Percentiles rank a stretch among this genome's conserved stretches.
Evolutionary conservation across 2,113 vertebrate species (phyloP).

Genomic region (Passerina amoena): DNA sequence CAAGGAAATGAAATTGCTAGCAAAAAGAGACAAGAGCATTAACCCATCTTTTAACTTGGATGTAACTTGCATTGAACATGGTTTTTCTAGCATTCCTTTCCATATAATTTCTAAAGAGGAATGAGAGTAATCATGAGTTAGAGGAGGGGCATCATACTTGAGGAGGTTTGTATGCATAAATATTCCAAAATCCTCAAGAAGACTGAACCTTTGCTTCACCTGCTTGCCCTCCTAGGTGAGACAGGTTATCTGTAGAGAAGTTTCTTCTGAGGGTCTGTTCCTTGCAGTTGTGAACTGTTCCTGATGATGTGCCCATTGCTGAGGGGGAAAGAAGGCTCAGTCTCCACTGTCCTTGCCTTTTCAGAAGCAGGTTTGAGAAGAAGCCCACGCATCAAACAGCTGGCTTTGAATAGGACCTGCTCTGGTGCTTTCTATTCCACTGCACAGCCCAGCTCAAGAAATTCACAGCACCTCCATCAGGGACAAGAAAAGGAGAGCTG

Average conservation of each 20-base stretch:
- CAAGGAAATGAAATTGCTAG: not conserved
- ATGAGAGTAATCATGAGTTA: not conserved
- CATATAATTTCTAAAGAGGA: not conserved
- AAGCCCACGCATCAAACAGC: constrained; percentile 87
- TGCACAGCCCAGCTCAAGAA: constrained; percentile 77
- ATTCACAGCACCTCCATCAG: constrained; percentile 72
- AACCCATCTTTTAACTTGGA: not conserved
- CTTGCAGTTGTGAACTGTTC: not conserved
- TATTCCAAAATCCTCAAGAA: not conserved
- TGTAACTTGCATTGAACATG: not conserved
- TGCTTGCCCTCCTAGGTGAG: not conserved
- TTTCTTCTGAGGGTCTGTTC: not conserved
- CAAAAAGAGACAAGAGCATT: not conserved
- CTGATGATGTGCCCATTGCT: not conserved
- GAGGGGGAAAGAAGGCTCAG: not conserved
- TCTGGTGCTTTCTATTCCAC: constrained; percentile 82
- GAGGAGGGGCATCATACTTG: not conserved
- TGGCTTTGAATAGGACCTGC: constrained; percentile 73
- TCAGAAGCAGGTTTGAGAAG: constrained; percentile 80
- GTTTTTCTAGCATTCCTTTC: not conserved
- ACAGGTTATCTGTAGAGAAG: not conserved
- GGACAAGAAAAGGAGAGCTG: constrained; percentile 4
- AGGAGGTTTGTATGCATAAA: not conserved
- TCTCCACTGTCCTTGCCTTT: constrained; percentile 1
- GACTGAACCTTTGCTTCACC: not conserved